Evolutionary conservation across 2,113 vertebrate genomes (phyloP).

Genomic region (Eleginops maclovinus): DNA sequence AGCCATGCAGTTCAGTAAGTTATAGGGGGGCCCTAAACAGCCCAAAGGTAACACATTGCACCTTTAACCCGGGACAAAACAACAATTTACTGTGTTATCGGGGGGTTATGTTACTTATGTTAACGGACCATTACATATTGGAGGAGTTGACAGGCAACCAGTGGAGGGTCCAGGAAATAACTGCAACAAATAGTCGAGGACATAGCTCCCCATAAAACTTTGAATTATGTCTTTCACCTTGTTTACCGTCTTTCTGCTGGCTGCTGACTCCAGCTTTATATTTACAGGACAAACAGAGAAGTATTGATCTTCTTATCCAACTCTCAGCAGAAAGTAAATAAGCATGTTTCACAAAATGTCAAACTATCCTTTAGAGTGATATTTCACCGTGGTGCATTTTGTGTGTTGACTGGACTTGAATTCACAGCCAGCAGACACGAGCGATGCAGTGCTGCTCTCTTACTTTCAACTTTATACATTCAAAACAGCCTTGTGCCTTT

Average conservation of each 20-base stretch:
- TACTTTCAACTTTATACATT: not conserved
- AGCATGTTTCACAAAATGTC: not conserved
- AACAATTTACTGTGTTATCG: no score
- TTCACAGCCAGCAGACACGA: not conserved
- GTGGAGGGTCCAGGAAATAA: not conserved
- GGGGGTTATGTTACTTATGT: no score
- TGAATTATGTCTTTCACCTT: not conserved
- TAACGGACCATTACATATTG: not conserved
- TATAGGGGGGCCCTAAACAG: not conserved
- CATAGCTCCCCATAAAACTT: not conserved
- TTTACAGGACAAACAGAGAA: not conserved
- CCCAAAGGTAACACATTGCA: not conserved
- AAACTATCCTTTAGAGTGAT: conserved; percentile 9
- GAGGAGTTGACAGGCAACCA: conserved; percentile 2
- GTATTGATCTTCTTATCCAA: not conserved
- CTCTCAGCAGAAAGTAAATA: not conserved
- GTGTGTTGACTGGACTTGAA: not conserved
- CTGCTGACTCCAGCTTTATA: conserved; percentile 9
- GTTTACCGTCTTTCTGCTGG: not conserved
- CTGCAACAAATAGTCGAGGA: not conserved
- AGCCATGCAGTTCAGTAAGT: not conserved
- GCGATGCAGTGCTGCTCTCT: not conserved
- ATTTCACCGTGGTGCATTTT: conserved; percentile 5
- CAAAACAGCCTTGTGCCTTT: not conserved
- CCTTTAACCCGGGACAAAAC: not conserved